Percentiles rank a stretch among this genome's conserved stretches.
phyloP scores from a whole-genome alignment of 2,888 invertebrate species.

The Homarus gammarus region DNA sequence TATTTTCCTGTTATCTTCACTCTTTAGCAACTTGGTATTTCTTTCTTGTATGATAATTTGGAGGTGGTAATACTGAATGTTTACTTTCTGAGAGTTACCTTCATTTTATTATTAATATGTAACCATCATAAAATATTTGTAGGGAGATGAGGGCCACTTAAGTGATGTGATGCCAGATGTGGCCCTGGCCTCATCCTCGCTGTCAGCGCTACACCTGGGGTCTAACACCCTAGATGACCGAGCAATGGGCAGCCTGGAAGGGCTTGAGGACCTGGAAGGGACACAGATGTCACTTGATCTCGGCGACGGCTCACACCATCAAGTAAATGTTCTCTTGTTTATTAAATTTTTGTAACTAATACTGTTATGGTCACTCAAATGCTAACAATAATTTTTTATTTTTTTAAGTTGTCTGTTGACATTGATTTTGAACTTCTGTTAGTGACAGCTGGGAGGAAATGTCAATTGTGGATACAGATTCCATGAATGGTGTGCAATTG shows the following conservation, averaged over 20 bases:
- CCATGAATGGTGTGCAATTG: too few relatives aligned
- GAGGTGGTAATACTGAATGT: too few relatives aligned
- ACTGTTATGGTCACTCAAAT: too few relatives aligned
- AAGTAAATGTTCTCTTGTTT: slow-evolving; percentile 23
- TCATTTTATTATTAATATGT: neutral
- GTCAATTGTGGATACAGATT: too few relatives aligned
- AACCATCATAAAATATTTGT: neutral
- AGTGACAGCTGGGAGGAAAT: too few relatives aligned
- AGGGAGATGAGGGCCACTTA: slow-evolving; percentile 69
- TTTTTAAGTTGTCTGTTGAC: too few relatives aligned
- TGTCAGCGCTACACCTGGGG: slow-evolving; percentile 68
- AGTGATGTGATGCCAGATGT: slow-evolving; percentile 75
- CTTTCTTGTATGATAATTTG: too few relatives aligned
- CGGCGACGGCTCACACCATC: slow-evolving; percentile 75
- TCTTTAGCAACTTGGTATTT: too few relatives aligned
- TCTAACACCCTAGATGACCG: slow-evolving; percentile 21
- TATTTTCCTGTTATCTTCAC: too few relatives aligned
- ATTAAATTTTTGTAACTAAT: neutral
- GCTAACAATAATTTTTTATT: too few relatives aligned
- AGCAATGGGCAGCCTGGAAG: slow-evolving; percentile 28
- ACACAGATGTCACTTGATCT: slow-evolving; percentile 74
- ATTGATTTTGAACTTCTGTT: too few relatives aligned
- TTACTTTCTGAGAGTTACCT: too few relatives aligned
- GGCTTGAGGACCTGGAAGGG: slow-evolving; percentile 68
- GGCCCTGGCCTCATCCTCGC: slow-evolving; percentile 73